Conservation (phyloP, 2,797 vertebrate genomes). For the Fringilla coelebs region DNA sequence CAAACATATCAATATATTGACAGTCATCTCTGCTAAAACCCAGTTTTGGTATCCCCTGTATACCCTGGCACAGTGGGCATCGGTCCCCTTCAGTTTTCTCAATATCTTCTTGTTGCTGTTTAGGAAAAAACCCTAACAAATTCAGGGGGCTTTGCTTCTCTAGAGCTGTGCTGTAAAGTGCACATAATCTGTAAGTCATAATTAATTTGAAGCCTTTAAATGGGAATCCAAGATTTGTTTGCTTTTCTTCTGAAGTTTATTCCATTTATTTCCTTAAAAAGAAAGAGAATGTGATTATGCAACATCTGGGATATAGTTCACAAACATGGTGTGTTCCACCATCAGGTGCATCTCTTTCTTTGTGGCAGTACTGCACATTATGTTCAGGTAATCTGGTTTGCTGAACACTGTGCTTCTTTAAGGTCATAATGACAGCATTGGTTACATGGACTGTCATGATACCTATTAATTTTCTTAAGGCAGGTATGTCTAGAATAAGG, state of each 20-base stretch:
- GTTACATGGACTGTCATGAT: not conserved
- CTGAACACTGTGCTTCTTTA: not conserved
- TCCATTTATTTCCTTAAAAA: not conserved
- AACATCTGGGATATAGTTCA: not conserved
- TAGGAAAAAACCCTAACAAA: rapidly evolving
- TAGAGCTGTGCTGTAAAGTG: not conserved
- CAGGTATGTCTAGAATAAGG: not conserved
- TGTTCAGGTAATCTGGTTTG: not conserved
- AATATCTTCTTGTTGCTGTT: not conserved
- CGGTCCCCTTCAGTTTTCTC: not conserved
- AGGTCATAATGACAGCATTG: not conserved
- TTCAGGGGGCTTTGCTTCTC: not conserved
- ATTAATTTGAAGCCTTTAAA: not conserved
- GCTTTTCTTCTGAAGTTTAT: not conserved
- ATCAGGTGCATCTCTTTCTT: not conserved
- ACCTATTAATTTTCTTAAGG: not conserved
- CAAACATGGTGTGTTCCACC: not conserved
- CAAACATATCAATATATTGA: not conserved
- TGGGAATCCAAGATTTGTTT: not conserved
- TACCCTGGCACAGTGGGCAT: not conserved
- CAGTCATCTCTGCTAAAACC: not conserved
- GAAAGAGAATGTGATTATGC: not conserved
- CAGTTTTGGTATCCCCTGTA: not conserved
- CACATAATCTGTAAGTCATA: not conserved
- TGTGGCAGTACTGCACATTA: not conserved